Base-by-base conservation (phyloP, 2,888 invertebrate species). In the Trichopoda pennipes region DNA sequence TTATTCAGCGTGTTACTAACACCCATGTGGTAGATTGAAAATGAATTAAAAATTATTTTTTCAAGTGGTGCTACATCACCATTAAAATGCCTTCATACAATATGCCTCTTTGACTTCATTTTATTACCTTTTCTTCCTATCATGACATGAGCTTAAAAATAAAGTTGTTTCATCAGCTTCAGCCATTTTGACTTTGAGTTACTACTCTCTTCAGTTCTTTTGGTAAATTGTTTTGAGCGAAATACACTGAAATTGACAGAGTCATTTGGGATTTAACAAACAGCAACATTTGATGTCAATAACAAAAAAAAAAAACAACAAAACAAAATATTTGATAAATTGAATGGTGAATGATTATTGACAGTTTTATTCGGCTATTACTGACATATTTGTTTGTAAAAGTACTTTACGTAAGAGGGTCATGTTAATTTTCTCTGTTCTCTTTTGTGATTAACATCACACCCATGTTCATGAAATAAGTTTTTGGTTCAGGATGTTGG, bases 291-390 rank as follows among this genome's bases (percentile, higher is more conserved):
- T 63, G 14, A 64, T 47, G 58, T 10, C 38, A 77, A 16, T n/a
- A n/a, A 28, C 4, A 28, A 4, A 2, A 28, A 6, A 2, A 28
- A 28, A 28, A 28, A 4, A 1, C 28, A 1, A 28, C 4, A 7
- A 28, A 28, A 28, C 42, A 64, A 23, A 56, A 51, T 49, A 49
- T 38, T 17, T 70, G 70, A 77, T 64, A 42, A 64, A 78, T 78
- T 70, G 32, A 78, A 78, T 32, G 42, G 28, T 21, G 56, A 56
- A 78, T 79, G 53, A 74, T 66, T 53, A 60, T 60, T 74, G 79
- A 74, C 66, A 79, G 47, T 60, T 70, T 58, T 56, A 16, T 47
- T 63, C 60, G 32, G 23, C 69, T 35, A 55, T 55, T 61, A 47
- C 21, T n/a, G 17, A 63, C 8, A 19, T 42, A 10, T 16, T 74